phyloP scores from a whole-genome alignment of 2,797 vertebrate species.

The Tauraco hartlaubi region DNA sequence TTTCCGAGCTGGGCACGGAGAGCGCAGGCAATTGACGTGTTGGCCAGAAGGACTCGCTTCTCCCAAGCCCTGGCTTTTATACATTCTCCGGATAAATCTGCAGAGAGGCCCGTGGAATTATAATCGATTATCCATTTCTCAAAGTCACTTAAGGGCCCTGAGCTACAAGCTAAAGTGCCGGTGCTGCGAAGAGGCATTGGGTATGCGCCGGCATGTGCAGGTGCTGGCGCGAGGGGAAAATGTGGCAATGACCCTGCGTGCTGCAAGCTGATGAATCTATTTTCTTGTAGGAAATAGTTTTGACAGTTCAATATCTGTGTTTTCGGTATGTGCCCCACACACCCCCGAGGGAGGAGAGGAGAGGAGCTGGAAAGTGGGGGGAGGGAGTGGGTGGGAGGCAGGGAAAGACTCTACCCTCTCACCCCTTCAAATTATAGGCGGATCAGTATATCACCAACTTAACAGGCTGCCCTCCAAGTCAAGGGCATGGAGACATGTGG shows the following conservation, averaged over 20 bases:
- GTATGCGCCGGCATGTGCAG: conserved; percentile 89
- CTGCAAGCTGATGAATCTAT: conserved; percentile 86
- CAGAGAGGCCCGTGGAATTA: conserved; percentile 84
- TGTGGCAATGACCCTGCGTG: conserved; percentile 84
- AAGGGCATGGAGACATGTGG: conserved; percentile 70
- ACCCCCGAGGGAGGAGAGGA: conserved; percentile 49
- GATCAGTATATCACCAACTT: conserved; percentile 71
- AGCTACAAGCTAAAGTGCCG: conserved; percentile 82
- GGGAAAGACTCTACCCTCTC: conserved; percentile 71
- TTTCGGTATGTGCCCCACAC: conserved; percentile 78
- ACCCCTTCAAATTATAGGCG: conserved; percentile 69
- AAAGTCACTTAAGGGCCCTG: conserved; percentile 92
- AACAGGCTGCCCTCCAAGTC: conserved; percentile 79
- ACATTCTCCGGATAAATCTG: conserved; percentile 80
- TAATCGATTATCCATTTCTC: conserved; percentile 96
- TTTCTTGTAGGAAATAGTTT: conserved; percentile 88
- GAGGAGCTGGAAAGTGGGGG: neutral
- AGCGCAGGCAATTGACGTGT: conserved; percentile 70
- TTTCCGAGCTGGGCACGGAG: conserved; percentile 64
- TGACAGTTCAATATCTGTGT: conserved; percentile 89
- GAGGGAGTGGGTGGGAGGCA: conserved; percentile 23
- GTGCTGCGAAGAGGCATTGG: conserved; percentile 85
- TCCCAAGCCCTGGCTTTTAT: conserved; percentile 75
- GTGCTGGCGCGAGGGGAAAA: conserved; percentile 74
- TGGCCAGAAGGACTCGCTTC: conserved; percentile 75